Conservation (phyloP, 2,888 invertebrate genomes). For the Lasioglossum vierecki region DNA sequence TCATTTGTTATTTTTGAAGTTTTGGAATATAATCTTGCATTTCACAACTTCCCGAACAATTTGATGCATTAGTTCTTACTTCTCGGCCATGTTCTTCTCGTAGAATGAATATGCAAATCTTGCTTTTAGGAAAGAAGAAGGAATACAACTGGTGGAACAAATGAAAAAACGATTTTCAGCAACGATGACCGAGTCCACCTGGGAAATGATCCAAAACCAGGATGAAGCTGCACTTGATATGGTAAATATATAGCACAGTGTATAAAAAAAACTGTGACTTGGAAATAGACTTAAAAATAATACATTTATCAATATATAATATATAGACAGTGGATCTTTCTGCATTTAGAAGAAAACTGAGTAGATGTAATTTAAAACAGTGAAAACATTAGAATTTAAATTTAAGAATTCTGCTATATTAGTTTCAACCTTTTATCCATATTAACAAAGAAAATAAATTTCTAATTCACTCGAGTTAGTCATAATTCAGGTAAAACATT, state of each 20-base stretch:
- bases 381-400: too few relatives aligned
- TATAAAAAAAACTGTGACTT: neutral
- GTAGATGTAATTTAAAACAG: too few relatives aligned
- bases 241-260: slow-evolving; percentile 46
- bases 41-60: neutral
- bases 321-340: too few relatives aligned
- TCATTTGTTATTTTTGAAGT: neutral
- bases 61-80: neutral
- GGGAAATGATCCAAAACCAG: slow-evolving; percentile 52
- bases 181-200: slow-evolving; percentile 79
- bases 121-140: slow-evolving; percentile 88
- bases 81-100: neutral
- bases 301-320: neutral
- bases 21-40: neutral
- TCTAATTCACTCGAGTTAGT: too few relatives aligned
- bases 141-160: slow-evolving; percentile 89
- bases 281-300: neutral
- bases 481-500: too few relatives aligned
- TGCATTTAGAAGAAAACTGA: too few relatives aligned
- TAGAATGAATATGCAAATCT: neutral
- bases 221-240: slow-evolving; percentile 59
- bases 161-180: slow-evolving; percentile 93
- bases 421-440: too few relatives aligned
- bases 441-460: too few relatives aligned
- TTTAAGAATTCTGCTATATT: too few relatives aligned